Evolutionary conservation across 1,140 invertebrate species (phyloP), one percentile per base, ranked within the genome.

Genomic region (Heliothis subflexa): DNA sequence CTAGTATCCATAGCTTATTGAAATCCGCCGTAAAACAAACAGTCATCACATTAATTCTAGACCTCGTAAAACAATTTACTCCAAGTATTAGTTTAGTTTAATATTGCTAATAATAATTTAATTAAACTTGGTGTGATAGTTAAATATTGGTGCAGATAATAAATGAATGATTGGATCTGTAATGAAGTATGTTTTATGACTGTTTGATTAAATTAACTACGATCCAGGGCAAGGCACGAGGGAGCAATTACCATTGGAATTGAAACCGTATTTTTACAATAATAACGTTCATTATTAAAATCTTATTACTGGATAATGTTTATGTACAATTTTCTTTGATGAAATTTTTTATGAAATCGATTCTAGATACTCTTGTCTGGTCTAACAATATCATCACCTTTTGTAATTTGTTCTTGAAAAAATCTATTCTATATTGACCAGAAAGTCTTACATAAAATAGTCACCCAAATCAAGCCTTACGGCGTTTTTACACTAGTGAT

Each of bases 71-170:
- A 54, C 5, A 54, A 7, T 54, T 54, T 16, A 16, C 14, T n/a
- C 14, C 50, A 52, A 52, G 16, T 55, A 55, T 55, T 55, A 55
- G 54, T 55, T 55, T 11, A 59, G 16, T 59, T 10, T 18, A 4
- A 28, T 12, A 12, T 3, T 2, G 7, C 21, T 28, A 14, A 0
- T 4, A 47, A 66, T 21, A 47, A 40, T 47, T 47, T 47, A 18
- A 16, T 66, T 18, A 66, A 47, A 13, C 40, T 47, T 21, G 33
- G 62, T 66, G 62, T 66, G 40, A 66, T 66, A 66, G 62, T 66
- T 66, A 70, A 70, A 70, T 70, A 70, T 70, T 66, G 47, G 45
- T 52, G 25, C 47, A 28, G 66, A 28, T 70, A 70, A 70, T 70
- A 70, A 70, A 70, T 52, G 25, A 28, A 28, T 21, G 33, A 50